A percentile compares a stretch with the other conserved stretches of the same genome.
These are phyloP conservation scores for Oligia fasciuncula DNA, from an alignment of 2,888 invertebrate genomes.

Conservation along the genomic window DNA sequence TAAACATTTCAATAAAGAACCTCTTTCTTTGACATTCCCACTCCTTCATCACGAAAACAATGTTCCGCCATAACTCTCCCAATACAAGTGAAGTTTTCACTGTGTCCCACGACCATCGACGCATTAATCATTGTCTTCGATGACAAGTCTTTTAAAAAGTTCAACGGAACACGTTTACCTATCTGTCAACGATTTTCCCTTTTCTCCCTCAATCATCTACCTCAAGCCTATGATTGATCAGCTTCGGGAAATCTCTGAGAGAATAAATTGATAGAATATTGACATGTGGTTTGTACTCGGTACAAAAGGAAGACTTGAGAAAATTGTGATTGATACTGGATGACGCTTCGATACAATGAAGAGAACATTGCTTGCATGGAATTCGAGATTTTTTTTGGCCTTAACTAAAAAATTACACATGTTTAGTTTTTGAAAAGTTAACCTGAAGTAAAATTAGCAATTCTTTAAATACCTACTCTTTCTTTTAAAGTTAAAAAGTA, in stretches of 20 bases:
- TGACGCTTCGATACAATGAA: constrained; percentile 10
- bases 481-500: no score
- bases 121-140: constrained; percentile 75
- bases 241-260: constrained; percentile 46
- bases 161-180: constrained; percentile 62
- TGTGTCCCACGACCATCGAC: constrained; percentile 68
- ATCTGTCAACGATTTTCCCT: constrained; percentile 73
- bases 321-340: constrained; percentile 52
- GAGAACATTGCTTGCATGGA: background rate
- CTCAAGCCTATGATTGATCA: constrained; percentile 73
- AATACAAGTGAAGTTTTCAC: constrained; percentile 70
- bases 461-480: no score
- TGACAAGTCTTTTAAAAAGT: constrained; percentile 76
- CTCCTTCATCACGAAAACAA: constrained; percentile 10
- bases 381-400: no score
- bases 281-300: constrained; percentile 57
- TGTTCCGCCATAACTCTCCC: constrained; percentile 3
- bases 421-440: background rate
- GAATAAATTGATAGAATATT: constrained; percentile 65
- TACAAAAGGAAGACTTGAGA: constrained; percentile 46
- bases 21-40: background rate
- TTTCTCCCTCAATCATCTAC: constrained; percentile 75
- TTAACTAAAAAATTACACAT: background rate
- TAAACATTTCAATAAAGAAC: background rate
- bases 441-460: no score